These are phyloP conservation scores for Leptosomus discolor DNA, from an alignment of 2,113 vertebrate genomes.

Conservation along the genomic window DNA sequence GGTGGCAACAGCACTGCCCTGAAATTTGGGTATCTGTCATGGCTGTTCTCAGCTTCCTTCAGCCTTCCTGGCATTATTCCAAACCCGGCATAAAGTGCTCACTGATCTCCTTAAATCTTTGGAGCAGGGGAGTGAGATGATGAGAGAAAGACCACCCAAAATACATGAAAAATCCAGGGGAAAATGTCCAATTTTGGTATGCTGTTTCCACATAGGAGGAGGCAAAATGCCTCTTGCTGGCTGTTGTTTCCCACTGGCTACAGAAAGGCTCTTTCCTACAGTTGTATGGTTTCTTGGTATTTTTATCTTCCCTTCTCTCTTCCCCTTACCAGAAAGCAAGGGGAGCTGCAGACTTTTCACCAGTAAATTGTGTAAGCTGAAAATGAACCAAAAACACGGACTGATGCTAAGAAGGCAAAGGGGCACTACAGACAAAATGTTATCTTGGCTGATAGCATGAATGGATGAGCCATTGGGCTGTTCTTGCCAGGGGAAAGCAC, in stretches of 20 bases:
- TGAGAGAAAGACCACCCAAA: not conserved
- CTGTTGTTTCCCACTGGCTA: not conserved
- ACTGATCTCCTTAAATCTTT: not conserved
- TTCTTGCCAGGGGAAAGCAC: not conserved
- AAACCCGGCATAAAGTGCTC: not conserved
- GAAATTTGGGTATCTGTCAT: not conserved
- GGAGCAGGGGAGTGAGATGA: not conserved
- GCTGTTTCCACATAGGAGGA: not conserved
- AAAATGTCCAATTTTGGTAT: not conserved
- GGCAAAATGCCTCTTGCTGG: not conserved
- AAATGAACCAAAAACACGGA: not conserved
- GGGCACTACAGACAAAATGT: not conserved
- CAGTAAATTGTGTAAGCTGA: not conserved
- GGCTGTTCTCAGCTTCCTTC: not conserved
- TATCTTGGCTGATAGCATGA: not conserved
- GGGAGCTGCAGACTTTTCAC: not conserved
- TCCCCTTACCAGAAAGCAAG: not conserved
- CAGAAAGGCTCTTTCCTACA: not conserved
- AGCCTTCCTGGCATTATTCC: not conserved
- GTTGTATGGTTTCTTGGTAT: not conserved
- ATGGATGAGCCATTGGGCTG: not conserved
- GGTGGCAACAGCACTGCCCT: not conserved
- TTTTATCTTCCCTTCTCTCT: not conserved
- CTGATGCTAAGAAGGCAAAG: not conserved
- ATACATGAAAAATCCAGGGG: not conserved